A percentile compares a stretch with the other conserved stretches of the same genome.
These are phyloP conservation scores for Glyptemys insculpta DNA, from an alignment of 2,797 vertebrate species.

Conservation along the genomic window DNA sequence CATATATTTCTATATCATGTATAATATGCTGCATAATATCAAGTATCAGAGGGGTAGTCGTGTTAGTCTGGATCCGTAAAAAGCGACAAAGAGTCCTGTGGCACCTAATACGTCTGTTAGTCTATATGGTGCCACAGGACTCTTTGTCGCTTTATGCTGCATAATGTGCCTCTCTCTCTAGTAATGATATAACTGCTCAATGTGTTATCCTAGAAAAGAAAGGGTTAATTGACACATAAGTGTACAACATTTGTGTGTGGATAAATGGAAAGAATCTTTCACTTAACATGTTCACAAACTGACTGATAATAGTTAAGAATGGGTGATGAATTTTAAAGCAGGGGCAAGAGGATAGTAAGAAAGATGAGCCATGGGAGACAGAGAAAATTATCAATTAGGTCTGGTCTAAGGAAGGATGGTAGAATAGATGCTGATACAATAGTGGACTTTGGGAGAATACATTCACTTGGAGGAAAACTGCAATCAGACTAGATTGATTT, in stretches of 20 bases:
- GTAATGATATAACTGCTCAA: constrained; percentile 21
- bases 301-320: not conserved
- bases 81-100: no score
- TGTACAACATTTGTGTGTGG: no score
- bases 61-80: no score
- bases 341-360: not conserved
- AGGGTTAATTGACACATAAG: constrained; percentile 2
- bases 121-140: no score
- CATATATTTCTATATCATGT: not conserved
- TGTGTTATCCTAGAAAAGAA: constrained; percentile 3
- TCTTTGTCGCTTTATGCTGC: not conserved
- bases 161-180: constrained; percentile 26
- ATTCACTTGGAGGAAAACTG: not conserved
- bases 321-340: not conserved
- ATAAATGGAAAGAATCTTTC: not conserved
- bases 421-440: fast-evolving
- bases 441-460: not conserved
- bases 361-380: not conserved
- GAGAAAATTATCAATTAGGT: not conserved
- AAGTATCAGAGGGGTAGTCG: no score
- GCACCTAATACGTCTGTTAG: no score
- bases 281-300: not conserved
- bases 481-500: not conserved
- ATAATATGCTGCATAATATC: constrained; percentile 9
- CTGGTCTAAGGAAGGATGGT: not conserved